Conservation (phyloP, 2,888 invertebrate genomes). For the Cantharis lateralis region DNA sequence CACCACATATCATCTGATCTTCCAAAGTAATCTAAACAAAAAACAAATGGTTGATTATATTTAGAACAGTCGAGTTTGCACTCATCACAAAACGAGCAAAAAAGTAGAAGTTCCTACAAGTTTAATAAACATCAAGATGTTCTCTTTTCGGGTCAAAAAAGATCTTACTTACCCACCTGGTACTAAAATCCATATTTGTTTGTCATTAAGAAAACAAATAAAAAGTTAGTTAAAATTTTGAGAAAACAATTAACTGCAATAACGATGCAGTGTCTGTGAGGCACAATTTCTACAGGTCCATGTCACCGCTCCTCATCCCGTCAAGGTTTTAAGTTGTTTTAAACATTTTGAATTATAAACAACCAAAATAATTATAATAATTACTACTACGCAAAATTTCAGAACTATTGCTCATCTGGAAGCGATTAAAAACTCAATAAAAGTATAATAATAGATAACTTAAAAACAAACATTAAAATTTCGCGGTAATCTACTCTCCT, state of each 20-base stretch:
- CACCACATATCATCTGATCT: conserved; percentile 94
- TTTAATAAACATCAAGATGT: neutral
- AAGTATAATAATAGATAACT: too few relatives aligned
- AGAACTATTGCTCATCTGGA: too few relatives aligned
- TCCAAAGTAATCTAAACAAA: conserved; percentile 83
- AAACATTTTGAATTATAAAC: too few relatives aligned
- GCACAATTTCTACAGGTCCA: neutral
- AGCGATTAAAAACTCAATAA: too few relatives aligned
- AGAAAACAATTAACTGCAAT: neutral
- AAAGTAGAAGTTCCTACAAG: neutral
- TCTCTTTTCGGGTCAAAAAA: neutral
- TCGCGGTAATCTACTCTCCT: too few relatives aligned
- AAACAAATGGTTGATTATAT: neutral
- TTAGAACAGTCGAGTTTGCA: neutral
- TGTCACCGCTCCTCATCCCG: neutral
- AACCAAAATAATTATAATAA: too few relatives aligned
- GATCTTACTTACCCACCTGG: neutral
- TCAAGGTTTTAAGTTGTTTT: too few relatives aligned
- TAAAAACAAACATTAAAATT: too few relatives aligned
- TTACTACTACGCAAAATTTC: too few relatives aligned
- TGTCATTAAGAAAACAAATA: neutral
- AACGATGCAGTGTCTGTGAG: too few relatives aligned
- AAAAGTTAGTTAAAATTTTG: neutral
- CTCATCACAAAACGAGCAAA: neutral
- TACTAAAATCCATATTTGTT: neutral